Evolutionary conservation across 2,113 vertebrate species (phyloP).

Genomic region (Bostrychus sinensis): DNA sequence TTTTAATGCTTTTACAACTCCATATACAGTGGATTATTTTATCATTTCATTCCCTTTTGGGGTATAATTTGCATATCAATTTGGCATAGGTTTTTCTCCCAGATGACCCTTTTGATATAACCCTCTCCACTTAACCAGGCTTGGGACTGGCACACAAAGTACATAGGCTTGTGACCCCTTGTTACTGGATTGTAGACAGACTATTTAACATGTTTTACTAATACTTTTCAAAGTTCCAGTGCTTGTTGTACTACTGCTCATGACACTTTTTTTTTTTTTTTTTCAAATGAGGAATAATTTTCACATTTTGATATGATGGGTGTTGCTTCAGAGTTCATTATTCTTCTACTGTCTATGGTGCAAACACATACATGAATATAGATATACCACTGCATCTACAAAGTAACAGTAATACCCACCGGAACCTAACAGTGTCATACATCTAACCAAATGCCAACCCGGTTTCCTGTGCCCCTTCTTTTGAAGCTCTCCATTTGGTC

Average conservation of each 20-base stretch:
- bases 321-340: neutral
- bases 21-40: too few relatives aligned
- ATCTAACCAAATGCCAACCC: conserved; percentile 47
- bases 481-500: conserved; percentile 4
- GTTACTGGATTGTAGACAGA: too few relatives aligned
- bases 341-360: neutral
- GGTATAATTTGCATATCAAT: too few relatives aligned
- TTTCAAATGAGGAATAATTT: neutral
- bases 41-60: too few relatives aligned
- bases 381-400: conserved; percentile 32
- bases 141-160: neutral
- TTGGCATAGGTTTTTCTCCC: neutral
- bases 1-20: neutral
- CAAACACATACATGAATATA: conserved; percentile 28
- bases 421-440: conserved; percentile 19
- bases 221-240: too few relatives aligned
- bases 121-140: neutral
- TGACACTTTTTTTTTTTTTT: neutral
- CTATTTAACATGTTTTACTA: too few relatives aligned
- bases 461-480: conserved; percentile 1
- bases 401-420: conserved; percentile 28
- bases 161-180: too few relatives aligned
- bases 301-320: neutral
- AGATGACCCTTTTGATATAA: neutral
- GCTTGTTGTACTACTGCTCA: too few relatives aligned